Evolutionary conservation across 2,888 invertebrate genomes (phyloP).

Genomic region (Archips xylosteana): DNA sequence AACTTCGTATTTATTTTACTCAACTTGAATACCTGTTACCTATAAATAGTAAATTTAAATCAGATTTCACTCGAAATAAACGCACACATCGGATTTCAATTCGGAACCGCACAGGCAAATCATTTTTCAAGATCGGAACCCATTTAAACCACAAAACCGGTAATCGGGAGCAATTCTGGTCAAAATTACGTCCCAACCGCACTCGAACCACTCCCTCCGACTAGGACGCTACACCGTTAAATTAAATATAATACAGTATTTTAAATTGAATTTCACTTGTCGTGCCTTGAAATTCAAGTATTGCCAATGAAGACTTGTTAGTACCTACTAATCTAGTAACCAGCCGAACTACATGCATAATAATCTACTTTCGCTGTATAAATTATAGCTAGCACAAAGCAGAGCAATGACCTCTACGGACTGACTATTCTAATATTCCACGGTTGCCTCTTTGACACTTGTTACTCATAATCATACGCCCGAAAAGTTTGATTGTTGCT

Average conservation of each 20-base stretch:
- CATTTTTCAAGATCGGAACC: conserved; percentile 71
- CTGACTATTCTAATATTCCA: neutral
- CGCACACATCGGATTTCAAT: conserved; percentile 51
- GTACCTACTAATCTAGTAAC: neutral
- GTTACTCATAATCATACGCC: neutral
- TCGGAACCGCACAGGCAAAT: conserved; percentile 56
- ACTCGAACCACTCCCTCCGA: conserved; percentile 48
- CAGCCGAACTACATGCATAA: neutral
- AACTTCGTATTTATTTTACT: too few species aligned
- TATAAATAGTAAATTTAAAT: conserved; percentile 50
- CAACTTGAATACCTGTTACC: neutral
- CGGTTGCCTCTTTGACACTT: neutral
- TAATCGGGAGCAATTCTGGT: conserved; percentile 62
- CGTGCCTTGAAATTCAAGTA: neutral
- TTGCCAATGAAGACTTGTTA: too few species aligned
- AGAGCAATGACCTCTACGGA: neutral
- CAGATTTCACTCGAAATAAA: conserved; percentile 52
- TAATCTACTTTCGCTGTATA: neutral
- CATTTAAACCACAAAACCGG: conserved; percentile 69
- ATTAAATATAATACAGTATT: conserved; percentile 30
- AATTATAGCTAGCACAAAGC: neutral
- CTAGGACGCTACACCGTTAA: conserved; percentile 43
- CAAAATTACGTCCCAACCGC: conserved; percentile 58
- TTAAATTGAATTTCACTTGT: conserved; percentile 36
- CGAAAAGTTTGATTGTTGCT: too few species aligned